Evolutionary conservation across 2,888 invertebrate genomes (phyloP).

Genomic region (Pherbina coryleti): DNA sequence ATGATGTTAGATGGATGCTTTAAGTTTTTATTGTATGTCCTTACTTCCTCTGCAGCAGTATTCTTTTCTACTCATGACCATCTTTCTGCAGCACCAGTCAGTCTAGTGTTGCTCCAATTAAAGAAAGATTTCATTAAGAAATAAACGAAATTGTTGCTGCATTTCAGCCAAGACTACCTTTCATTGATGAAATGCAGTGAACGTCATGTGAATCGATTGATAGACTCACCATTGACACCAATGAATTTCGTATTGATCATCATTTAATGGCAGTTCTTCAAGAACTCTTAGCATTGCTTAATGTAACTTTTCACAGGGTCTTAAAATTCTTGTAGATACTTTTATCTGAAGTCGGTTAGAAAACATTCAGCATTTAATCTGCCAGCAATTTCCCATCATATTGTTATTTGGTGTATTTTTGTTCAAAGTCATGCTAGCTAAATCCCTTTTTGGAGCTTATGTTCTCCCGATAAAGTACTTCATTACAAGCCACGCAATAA

Average conservation of each 20-base stretch:
- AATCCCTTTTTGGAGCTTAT: slow-evolving; percentile 7
- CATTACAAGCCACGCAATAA: slow-evolving; percentile 23
- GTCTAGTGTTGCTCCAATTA: slow-evolving; percentile 35
- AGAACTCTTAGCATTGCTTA: too few species aligned
- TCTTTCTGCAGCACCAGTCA: slow-evolving; percentile 24
- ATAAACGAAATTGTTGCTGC: neutral
- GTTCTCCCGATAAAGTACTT: slow-evolving; percentile 1
- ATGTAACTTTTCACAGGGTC: too few species aligned
- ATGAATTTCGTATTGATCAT: neutral
- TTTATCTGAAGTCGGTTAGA: too few species aligned
- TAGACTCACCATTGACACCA: neutral
- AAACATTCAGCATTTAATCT: too few species aligned
- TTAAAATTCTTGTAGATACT: too few species aligned
- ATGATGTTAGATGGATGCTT: slow-evolving; percentile 22
- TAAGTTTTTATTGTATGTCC: neutral
- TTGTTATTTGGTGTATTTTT: too few species aligned
- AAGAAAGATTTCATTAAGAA: slow-evolving; percentile 24
- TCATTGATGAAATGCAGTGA: slow-evolving; percentile 27
- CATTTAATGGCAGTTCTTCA: too few species aligned
- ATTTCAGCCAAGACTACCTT: neutral
- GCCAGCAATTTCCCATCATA: too few species aligned
- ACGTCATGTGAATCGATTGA: neutral
- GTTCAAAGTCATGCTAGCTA: neutral
- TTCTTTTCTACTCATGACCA: neutral
- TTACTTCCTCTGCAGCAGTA: neutral